Base-by-base conservation (phyloP, 1,140 invertebrate species). In the Cydia amplana region DNA sequence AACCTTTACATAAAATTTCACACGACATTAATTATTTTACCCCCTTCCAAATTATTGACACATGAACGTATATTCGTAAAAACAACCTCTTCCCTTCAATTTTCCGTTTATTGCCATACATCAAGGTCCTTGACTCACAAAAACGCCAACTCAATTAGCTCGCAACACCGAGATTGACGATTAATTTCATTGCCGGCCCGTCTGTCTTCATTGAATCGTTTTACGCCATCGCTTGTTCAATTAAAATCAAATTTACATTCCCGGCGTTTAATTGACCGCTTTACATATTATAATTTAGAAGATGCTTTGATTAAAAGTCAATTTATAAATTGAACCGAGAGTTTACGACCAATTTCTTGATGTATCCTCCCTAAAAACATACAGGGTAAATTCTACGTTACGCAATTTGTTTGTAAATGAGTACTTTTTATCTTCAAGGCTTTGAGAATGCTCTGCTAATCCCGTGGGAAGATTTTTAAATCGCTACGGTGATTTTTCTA, bases 131-230 rank as follows among this genome's bases (percentile, higher is more conserved):
- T 20, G 32, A 43, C n/a, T 70, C 64, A 20, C 65, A 70, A 70
- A 70, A 70, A 70, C 32, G 36, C 64, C 16, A 55, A 75, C 75
- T 82, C 82, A 82, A 80, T 84, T 85, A 80, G 73, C 20, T 76
- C 74, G 75, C 76, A 77, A 70, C 65, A 70, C 65, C 65, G 65
- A 85, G 80, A 81, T 86, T 85, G 83, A 81, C 79, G 79, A 77
- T 86, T 88, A 85, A 88, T 85, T 88, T 85, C 79, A 86, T 87
- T 83, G 83, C 79, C 80, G 75, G 75, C 78, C 77, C 79, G 84
- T 82, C 82, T 78, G 83, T 88, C 85, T 85, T 83, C 85, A 87
- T 87, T 84, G 82, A 87, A 85, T 86, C 85, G 80, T 83, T 87
- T 85, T 82, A 86, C 80, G 78, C 79, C 83, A 75, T 79, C 85